These are phyloP conservation scores for Zootermopsis nevadensis DNA, from an alignment of 2,888 invertebrate genomes.

Conservation along the genomic window DNA sequence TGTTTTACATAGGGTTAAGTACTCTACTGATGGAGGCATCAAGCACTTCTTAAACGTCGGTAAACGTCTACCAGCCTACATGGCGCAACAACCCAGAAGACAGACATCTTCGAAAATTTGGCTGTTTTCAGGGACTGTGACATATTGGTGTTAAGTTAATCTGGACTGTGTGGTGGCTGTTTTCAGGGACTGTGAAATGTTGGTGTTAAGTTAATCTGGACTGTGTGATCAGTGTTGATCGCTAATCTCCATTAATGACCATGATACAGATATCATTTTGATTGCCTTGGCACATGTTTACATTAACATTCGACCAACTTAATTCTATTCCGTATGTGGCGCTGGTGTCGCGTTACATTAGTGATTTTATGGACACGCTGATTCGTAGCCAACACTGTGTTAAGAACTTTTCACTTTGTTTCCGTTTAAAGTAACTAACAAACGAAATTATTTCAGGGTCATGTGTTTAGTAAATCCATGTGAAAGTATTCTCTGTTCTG, in stretches of 20 bases:
- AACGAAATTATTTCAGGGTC: too few relatives aligned
- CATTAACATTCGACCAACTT: not conserved
- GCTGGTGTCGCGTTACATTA: not conserved
- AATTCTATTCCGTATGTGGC: not conserved
- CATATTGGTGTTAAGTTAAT: not conserved
- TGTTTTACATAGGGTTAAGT: too few relatives aligned
- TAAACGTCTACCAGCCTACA: too few relatives aligned
- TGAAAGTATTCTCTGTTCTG: too few relatives aligned
- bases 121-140: not conserved
- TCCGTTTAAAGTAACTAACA: too few relatives aligned
- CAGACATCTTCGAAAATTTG: too few relatives aligned
- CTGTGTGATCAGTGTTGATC: slow-evolving; percentile 4
- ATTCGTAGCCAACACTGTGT: too few relatives aligned
- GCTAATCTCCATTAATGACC: not conserved
- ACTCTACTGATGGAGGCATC: too few relatives aligned
- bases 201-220: not conserved
- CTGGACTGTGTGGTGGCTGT: not conserved
- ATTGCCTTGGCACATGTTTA: not conserved
- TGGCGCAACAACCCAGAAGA: too few relatives aligned
- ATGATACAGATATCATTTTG: not conserved
- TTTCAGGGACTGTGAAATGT: not conserved
- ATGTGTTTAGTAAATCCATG: too few relatives aligned
- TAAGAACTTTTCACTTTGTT: too few relatives aligned
- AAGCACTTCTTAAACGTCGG: too few relatives aligned
- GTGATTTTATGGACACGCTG: not conserved